Base-by-base conservation (phyloP, 2,797 vertebrate genomes). In the Sebastes flavidus region DNA sequence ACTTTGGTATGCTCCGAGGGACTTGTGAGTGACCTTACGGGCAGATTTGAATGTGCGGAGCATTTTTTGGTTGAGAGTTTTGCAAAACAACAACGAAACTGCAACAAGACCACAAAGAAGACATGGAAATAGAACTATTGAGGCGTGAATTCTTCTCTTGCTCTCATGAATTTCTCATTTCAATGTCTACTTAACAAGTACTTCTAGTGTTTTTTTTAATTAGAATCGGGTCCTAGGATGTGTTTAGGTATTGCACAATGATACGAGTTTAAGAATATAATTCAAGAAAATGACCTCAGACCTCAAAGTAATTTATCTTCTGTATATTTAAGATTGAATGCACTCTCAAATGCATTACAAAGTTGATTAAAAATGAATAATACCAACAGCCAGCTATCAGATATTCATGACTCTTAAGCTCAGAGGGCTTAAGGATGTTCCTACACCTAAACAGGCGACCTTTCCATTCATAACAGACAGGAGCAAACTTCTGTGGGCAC, bases 11-110 rank as follows among this genome's bases (percentile, higher is more conserved):
- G 80, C 81, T 80, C 65, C 0, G 3, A 74, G 77, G 79, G 76
- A 81, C 74, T 62, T 5, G 4, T 36, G 55, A 52, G 66, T 87
- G 87, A 91, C 84, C 90, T 87, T 63, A 83, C 3, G 60, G 77
- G 32, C 30, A 42, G 5, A 80, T 66, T 34, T 88, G 25, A 88
- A 81, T 65, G 63, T 24, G 61, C 70, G 25, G 36, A 65, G 38
- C 77, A 46, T 63, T 76, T 79, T 49, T 49, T 22, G 27, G 61
- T 20, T 52, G 13, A 4, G 27, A 32, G 56, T 69, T 82, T 78
- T 84, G n/a, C 49, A 54, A 27, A 14, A 52, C 7, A 42, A 62
- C 49, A 38, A 52, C n/a, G 30, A 36, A 78, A 60, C 62, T 7
- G 2, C 6, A 10, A 49, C 46, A 49, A 49, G 27, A 27, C 12